phyloP scores from a whole-genome alignment of 2,113 vertebrate genomes.

The Uria aalge region DNA sequence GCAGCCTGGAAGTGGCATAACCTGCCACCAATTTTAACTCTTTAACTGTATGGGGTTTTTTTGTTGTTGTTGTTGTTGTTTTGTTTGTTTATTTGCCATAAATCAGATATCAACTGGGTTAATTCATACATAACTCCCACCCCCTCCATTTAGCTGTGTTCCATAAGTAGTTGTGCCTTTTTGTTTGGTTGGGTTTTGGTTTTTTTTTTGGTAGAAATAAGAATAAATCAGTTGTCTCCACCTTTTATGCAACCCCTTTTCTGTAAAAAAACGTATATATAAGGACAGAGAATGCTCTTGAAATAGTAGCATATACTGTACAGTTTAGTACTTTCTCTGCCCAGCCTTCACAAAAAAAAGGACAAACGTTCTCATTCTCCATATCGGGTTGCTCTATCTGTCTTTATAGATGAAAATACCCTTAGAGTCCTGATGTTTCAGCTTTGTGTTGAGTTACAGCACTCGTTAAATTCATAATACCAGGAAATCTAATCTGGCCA shows the following conservation, averaged over 20 bases:
- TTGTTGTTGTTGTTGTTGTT: background rate
- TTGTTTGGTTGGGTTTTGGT: background rate
- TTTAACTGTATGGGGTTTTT: fast-evolving
- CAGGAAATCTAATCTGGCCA: background rate
- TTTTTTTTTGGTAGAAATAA: background rate
- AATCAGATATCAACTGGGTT: background rate
- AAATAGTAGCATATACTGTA: background rate
- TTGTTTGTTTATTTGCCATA: background rate
- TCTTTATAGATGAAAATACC: background rate
- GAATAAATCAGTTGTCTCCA: background rate
- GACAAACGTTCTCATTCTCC: background rate
- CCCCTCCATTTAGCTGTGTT: fast-evolving
- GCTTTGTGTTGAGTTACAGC: background rate
- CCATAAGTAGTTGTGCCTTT: fast-evolving
- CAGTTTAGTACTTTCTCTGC: background rate
- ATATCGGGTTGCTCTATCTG: background rate
- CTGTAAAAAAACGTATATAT: background rate
- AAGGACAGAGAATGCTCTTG: background rate
- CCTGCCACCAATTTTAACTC: background rate
- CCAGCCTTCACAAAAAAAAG: background rate
- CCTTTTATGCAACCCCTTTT: background rate
- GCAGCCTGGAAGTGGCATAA: background rate
- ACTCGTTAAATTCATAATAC: background rate
- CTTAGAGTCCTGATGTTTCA: background rate
- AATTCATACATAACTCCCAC: background rate